Evolutionary conservation across 2,797 vertebrate species (phyloP).

Genomic region (Podarcis lilfordi): DNA sequence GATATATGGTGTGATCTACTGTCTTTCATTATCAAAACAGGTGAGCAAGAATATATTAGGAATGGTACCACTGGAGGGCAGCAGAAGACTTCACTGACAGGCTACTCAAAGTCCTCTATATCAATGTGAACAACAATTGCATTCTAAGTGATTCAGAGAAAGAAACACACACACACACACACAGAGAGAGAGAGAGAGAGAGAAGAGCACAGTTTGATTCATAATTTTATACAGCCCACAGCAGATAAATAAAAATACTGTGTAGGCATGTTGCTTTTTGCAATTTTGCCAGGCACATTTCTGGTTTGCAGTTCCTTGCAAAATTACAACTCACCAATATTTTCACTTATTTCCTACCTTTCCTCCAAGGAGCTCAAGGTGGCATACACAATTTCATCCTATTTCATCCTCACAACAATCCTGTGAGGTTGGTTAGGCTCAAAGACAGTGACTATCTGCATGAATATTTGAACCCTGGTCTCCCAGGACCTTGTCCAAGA

Average conservation of each 20-base stretch:
- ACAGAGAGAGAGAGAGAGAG: too few species aligned
- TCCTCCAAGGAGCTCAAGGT: too few species aligned
- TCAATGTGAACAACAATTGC: not conserved
- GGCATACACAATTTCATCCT: too few species aligned
- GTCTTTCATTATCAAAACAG: not conserved
- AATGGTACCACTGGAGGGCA: slow-evolving; percentile 11
- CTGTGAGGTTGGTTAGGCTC: too few species aligned
- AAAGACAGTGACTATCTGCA: too few species aligned
- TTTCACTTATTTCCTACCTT: too few species aligned
- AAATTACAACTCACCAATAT: too few species aligned
- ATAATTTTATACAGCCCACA: not conserved
- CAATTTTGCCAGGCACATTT: not conserved
- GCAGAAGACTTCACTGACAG: not conserved
- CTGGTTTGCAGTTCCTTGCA: not conserved
- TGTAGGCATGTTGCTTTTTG: not conserved
- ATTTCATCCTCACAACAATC: too few species aligned
- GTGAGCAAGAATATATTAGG: not conserved
- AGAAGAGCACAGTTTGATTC: not conserved
- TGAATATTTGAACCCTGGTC: too few species aligned
- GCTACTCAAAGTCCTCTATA: not conserved
- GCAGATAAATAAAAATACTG: not conserved
- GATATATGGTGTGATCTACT: not conserved
- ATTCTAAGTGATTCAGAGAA: not conserved
- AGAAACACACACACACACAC: too few species aligned
- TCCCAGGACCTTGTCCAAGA: too few species aligned